Percentiles rank a stretch among this genome's conserved stretches.
Evolutionary conservation across 2,797 vertebrate species (phyloP).

Genomic region (Xenopus petersii): DNA sequence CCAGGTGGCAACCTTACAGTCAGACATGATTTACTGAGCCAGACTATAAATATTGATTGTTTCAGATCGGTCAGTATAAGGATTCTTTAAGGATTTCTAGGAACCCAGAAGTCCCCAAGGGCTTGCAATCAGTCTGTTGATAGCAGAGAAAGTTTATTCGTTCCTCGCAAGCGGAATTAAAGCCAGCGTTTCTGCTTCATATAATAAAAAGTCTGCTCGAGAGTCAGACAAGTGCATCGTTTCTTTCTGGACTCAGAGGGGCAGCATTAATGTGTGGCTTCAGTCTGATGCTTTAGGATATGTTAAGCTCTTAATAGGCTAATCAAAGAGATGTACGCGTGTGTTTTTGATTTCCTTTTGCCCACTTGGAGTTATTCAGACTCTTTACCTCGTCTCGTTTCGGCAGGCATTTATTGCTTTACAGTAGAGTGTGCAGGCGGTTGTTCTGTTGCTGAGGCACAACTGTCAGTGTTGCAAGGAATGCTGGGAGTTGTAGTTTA

Average conservation of each 20-base stretch:
- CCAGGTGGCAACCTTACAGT: too few relatives aligned
- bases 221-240: conserved; percentile 69
- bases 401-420: conserved; percentile 48
- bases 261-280: conserved; percentile 54
- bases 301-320: conserved; percentile 66
- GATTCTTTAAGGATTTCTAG: not conserved
- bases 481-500: too few relatives aligned
- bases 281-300: conserved; percentile 57
- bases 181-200: conserved; percentile 28
- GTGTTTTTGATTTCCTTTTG: conserved; percentile 70
- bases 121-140: conserved; percentile 28
- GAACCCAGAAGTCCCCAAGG: not conserved
- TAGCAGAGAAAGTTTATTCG: not conserved
- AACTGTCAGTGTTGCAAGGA: too few relatives aligned
- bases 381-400: conserved; percentile 60
- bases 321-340: conserved; percentile 66
- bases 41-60: too few relatives aligned
- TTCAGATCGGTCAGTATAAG: too few relatives aligned
- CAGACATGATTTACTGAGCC: too few relatives aligned
- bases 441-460: too few relatives aligned
- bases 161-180: conserved; percentile 9
- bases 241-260: conserved; percentile 54
- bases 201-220: conserved; percentile 46
- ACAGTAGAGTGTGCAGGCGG: not conserved
- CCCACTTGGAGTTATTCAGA: conserved; percentile 44